These are phyloP conservation scores for Drosophila pseudoananassae DNA, from an alignment of 1,140 invertebrate species.

Conservation along the genomic window DNA sequence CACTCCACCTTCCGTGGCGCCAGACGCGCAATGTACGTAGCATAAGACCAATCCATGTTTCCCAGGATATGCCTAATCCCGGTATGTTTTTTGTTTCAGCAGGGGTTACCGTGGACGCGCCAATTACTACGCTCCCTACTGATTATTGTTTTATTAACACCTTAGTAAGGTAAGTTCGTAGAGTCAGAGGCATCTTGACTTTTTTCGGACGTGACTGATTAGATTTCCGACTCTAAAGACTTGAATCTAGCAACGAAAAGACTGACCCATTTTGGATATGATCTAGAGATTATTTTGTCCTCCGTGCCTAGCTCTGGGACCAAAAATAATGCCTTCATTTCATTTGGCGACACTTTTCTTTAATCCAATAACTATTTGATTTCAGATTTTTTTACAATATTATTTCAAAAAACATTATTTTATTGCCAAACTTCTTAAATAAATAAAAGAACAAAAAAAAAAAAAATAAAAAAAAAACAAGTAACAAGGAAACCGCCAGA, in stretches of 20 bases:
- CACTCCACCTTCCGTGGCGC: slow-evolving; percentile 84
- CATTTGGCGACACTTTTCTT: slow-evolving; percentile 65
- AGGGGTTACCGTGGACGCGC: slow-evolving; percentile 83
- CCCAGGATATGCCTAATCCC: slow-evolving; percentile 57
- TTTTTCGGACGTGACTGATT: slow-evolving; percentile 22
- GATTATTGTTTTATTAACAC: slow-evolving; percentile 79
- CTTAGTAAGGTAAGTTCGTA: slow-evolving; percentile 78
- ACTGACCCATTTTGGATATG: slow-evolving; percentile 1
- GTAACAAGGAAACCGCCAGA: slow-evolving; percentile 56
- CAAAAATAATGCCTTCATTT: slow-evolving; percentile 25
- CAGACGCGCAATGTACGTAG: slow-evolving; percentile 81
- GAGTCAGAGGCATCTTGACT: background rate
- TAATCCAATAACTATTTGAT: slow-evolving; percentile 83
- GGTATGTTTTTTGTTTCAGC: slow-evolving; percentile 81
- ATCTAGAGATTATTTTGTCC: slow-evolving; percentile 1
- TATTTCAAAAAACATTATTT: slow-evolving; percentile 84
- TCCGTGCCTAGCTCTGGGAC: slow-evolving; percentile 11
- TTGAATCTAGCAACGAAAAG: background rate
- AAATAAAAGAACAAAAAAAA: slow-evolving; percentile 58
- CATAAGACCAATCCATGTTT: background rate
- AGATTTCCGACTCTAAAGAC: background rate
- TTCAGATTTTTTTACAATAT: slow-evolving; percentile 84
- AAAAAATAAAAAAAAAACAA: slow-evolving; percentile 48
- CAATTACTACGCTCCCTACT: slow-evolving; percentile 83
- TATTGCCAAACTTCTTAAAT: slow-evolving; percentile 81